Evolutionary conservation across 1,140 invertebrate species (phyloP).

Genomic region (Scaptomyza pallida): DNA sequence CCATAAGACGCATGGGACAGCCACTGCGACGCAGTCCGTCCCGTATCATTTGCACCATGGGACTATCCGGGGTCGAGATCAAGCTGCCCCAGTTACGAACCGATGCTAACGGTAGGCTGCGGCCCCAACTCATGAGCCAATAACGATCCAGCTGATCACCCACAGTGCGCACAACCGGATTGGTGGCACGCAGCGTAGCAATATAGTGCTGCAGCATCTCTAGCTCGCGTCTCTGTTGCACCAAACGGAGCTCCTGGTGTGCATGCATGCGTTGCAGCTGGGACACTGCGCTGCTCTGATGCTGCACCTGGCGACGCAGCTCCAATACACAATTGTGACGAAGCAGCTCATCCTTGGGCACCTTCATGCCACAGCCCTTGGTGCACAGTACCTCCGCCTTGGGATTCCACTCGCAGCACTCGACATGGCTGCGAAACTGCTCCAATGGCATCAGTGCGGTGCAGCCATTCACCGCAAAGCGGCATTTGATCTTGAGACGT

Average conservation of each 20-base stretch:
- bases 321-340: constrained; percentile 56
- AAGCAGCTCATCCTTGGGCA: constrained; percentile 60
- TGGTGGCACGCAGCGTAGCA: constrained; percentile 54
- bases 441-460: constrained; percentile 26
- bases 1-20: constrained; percentile 60
- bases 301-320: constrained; percentile 43
- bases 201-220: constrained; percentile 67
- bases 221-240: constrained; percentile 49
- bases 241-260: constrained; percentile 29
- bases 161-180: constrained; percentile 52
- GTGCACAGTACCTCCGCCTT: constrained; percentile 51
- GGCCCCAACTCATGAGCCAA: constrained; percentile 61
- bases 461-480: constrained; percentile 49
- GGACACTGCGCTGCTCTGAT: constrained; percentile 16
- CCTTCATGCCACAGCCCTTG: constrained; percentile 55
- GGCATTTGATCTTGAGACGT: constrained; percentile 53
- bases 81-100: constrained; percentile 61
- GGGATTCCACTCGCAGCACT: constrained; percentile 52
- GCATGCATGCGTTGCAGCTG: constrained; percentile 27
- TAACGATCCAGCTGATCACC: constrained; percentile 63
- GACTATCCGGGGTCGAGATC: constrained; percentile 58
- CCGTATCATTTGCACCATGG: constrained; percentile 51
- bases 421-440: constrained; percentile 53
- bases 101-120: constrained; percentile 21
- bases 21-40: constrained; percentile 40